Evolutionary conservation across 2,888 invertebrate species (phyloP), one percentile per base, ranked within the genome.

Genomic region (Agrochola circellaris): DNA sequence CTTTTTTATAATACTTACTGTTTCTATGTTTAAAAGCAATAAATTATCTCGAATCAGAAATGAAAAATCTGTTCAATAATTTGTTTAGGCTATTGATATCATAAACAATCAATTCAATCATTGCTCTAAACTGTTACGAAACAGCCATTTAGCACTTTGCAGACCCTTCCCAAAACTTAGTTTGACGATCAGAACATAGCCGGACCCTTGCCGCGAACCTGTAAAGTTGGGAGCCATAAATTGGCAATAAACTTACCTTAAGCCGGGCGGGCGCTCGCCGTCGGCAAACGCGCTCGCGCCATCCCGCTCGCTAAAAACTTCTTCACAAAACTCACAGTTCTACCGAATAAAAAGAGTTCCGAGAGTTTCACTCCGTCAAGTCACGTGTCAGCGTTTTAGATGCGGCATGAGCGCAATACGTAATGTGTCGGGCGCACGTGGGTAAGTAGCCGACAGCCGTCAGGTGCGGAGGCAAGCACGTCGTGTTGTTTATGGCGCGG

Each of bases 191-290:
- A 91, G 91, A 93, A 92, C 92, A 92, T 89, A 89, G 86, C 89
- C 88, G 91, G 91, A 93, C 93, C 93, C 94, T 92, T 92, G 89
- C 91, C 92, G 91, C 90, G 89, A 89, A 88, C 92, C 92, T 92
- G 90, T 89, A 88, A 92, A 92, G 91, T 93, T 91, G 93, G 93
- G 93, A 92, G 94, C 93, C 92, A 94, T 96, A 95, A 95, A 96
- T 96, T 94, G 96, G 93, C 96, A 94, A 96, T 95, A 95, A 96
- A 96, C 96, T 96, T 93, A 96, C 96, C 96, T 96, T 94, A 96
- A 92, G 95, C 95, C 95, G 93, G 90, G 91, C 94, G 93, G 93
- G 93, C 94, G 95, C 95, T 94, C 93, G 94, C 96, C 96, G 96
- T 89, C 96, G 96, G 96, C 93, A 91, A 93, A 92, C 93, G 92